phyloP scores from a whole-genome alignment of 2,797 vertebrate species.

The Schizopygopsis pylzovi region DNA sequence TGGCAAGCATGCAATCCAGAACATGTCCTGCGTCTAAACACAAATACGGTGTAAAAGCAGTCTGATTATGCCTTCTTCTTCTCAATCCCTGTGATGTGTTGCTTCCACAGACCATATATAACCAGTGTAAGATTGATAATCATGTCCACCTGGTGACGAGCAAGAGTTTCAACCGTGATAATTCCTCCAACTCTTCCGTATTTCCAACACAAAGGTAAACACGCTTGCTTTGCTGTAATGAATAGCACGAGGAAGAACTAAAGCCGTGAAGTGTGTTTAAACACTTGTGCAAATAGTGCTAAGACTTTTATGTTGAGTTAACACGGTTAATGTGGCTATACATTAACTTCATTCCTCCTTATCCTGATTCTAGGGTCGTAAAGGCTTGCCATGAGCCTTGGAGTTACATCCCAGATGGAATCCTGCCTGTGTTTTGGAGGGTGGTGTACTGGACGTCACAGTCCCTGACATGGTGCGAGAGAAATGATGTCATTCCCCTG shows the following conservation, averaged over 20 bases:
- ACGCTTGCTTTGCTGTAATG: not conserved
- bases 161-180: constrained; percentile 25
- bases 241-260: not conserved
- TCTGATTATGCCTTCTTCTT: not conserved
- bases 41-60: not conserved
- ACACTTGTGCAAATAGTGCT: constrained; percentile 2
- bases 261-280: not conserved
- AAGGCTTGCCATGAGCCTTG: constrained; percentile 87
- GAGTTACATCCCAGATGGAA: constrained; percentile 91
- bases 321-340: not conserved
- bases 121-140: constrained; percentile 74
- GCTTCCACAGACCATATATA: constrained; percentile 77
- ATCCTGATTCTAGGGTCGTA: constrained; percentile 53
- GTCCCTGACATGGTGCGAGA: constrained; percentile 89
- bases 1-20: constrained; percentile 4
- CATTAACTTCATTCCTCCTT: not conserved
- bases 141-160: constrained; percentile 36
- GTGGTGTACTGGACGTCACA: constrained; percentile 98
- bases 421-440: constrained; percentile 95
- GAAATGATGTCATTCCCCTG: not conserved
- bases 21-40: not conserved
- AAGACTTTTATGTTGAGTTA: not conserved
- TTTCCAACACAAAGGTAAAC: constrained; percentile 66
- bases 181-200: constrained; percentile 54
- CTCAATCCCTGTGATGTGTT: not conserved